Percentiles rank a stretch among this genome's conserved stretches.
phyloP scores from a whole-genome alignment of 2,113 vertebrate species.

The Peromyscus maniculatus region DNA sequence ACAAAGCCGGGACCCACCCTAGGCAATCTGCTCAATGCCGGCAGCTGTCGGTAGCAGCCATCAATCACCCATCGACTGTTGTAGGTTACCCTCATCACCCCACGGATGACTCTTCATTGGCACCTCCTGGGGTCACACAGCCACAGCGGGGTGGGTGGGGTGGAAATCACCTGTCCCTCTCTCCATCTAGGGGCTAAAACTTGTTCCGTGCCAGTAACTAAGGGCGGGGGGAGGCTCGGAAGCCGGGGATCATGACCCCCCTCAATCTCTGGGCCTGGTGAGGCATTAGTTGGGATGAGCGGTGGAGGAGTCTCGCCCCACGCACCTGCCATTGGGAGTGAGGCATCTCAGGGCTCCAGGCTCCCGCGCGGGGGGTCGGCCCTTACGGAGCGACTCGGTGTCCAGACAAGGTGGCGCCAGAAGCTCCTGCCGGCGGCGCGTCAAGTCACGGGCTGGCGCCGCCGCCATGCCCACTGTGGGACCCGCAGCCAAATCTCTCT shows the following conservation, averaged over 20 bases:
- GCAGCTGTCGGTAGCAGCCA: neutral
- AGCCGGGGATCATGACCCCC: neutral
- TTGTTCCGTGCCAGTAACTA: neutral
- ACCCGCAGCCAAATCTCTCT: neutral
- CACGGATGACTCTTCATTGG: neutral
- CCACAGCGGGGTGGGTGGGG: too few species aligned
- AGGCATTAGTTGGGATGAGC: too few species aligned
- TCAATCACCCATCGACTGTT: neutral
- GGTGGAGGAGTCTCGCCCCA: neutral
- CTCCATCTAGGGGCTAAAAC: neutral
- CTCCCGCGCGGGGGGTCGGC: neutral
- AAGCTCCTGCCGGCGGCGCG: slow-evolving; percentile 64
- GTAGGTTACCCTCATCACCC: neutral
- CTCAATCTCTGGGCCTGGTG: neutral
- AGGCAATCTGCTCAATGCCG: too few species aligned
- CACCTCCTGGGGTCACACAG: neutral
- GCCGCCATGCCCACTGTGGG: slow-evolving; percentile 69
- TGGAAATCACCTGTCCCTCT: neutral
- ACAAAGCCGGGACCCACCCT: neutral
- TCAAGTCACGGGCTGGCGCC: slow-evolving; percentile 59
- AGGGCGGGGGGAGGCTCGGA: neutral
- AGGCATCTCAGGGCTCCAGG: neutral
- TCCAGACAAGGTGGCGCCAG: slow-evolving; percentile 77
- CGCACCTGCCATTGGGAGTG: slow-evolving; percentile 56
- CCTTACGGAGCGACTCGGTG: neutral